These are phyloP conservation scores for Galbula dea DNA, from an alignment of 2,113 vertebrate genomes.

Conservation along the genomic window DNA sequence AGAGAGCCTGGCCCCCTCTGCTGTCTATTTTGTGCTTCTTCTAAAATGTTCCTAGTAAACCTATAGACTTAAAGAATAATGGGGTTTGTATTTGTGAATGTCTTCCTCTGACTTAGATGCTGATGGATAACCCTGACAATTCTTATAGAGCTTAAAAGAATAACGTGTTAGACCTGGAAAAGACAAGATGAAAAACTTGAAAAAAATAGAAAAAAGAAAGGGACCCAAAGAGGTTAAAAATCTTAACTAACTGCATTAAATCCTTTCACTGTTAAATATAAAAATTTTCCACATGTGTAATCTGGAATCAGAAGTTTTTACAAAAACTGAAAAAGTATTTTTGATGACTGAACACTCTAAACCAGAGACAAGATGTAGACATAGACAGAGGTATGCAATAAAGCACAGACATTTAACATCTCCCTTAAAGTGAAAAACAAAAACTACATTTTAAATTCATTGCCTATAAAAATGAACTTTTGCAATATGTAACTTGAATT, in stretches of 20 bases:
- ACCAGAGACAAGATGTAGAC: neutral
- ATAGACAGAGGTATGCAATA: neutral
- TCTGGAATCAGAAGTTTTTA: neutral
- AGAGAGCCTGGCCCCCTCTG: slow-evolving; percentile 69
- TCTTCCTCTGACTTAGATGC: neutral
- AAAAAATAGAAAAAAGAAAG: neutral
- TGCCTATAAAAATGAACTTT: neutral
- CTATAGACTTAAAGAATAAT: neutral
- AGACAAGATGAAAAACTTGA: neutral
- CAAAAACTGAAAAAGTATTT: neutral
- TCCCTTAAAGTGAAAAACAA: neutral
- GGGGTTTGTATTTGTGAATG: neutral
- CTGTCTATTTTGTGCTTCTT: slow-evolving; percentile 58
- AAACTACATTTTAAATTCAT: neutral
- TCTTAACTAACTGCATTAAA: neutral
- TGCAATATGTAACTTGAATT: neutral
- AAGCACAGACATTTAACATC: neutral
- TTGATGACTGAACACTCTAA: neutral
- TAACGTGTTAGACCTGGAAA: neutral
- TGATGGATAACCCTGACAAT: neutral
- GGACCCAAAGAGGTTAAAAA: neutral
- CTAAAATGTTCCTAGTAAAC: slow-evolving; percentile 13
- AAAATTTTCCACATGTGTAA: neutral
- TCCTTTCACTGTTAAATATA: neutral
- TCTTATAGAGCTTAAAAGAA: neutral